Evolutionary conservation across 2,888 invertebrate species (phyloP).

Genomic region (Morpho achilles): DNA sequence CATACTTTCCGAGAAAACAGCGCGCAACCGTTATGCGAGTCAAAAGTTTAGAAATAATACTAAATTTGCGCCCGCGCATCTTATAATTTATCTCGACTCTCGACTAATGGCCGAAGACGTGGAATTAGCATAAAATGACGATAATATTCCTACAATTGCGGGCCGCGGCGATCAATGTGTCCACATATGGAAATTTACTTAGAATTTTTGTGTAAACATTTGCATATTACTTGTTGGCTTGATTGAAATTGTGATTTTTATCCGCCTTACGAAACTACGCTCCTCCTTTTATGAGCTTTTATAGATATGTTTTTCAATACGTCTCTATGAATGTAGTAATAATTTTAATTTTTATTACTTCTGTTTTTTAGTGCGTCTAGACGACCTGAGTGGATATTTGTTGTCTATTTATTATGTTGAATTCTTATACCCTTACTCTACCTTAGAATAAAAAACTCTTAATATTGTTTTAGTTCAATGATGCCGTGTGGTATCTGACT

Average conservation of each 20-base stretch:
- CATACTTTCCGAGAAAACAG: slow-evolving; percentile 34
- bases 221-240: slow-evolving; percentile 10
- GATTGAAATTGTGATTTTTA: slow-evolving; percentile 12
- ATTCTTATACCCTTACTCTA: no score
- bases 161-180: slow-evolving; percentile 26
- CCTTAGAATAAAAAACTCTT: background rate
- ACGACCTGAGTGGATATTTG: background rate
- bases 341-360: no score
- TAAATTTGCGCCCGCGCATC: slow-evolving; percentile 59
- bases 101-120: slow-evolving; percentile 44
- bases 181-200: slow-evolving; percentile 18
- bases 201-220: slow-evolving; percentile 10
- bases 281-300: slow-evolving; percentile 8
- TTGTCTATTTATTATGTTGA: no score
- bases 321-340: no score
- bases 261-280: slow-evolving; percentile 11
- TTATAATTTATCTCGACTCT: slow-evolving; percentile 38
- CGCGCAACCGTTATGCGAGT: slow-evolving; percentile 44
- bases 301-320: slow-evolving; percentile 1
- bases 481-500: no score
- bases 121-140: slow-evolving; percentile 65
- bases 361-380: background rate
- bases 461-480: background rate
- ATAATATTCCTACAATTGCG: slow-evolving; percentile 65
- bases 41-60: slow-evolving; percentile 44